Percentiles rank a stretch among this genome's conserved stretches.
Conservation (phyloP, 2,797 vertebrate genomes). For the Neoniphon sammara region DNA sequence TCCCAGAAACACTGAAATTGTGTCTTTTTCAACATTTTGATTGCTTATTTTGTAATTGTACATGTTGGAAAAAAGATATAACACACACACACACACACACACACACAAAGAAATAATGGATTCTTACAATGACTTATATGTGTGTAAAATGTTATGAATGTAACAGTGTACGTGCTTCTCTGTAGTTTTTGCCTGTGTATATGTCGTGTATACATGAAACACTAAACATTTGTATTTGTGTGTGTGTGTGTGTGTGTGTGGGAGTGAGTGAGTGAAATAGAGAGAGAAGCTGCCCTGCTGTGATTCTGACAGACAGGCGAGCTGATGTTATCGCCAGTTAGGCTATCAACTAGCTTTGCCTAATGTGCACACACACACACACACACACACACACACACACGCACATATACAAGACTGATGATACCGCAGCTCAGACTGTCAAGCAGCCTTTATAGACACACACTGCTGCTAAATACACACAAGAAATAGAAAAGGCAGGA, state of each 20-base stretch:
- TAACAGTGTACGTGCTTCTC: neutral
- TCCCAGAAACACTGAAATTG: no score
- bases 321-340: constrained; percentile 45
- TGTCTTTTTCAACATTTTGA: no score
- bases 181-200: constrained; percentile 3
- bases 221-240: constrained; percentile 7
- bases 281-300: neutral
- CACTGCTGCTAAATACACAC: constrained; percentile 32
- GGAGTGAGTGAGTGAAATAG: constrained; percentile 16
- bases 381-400: constrained; percentile 28
- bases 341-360: neutral
- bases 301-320: constrained; percentile 33
- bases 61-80: no score
- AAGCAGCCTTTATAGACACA: constrained; percentile 47
- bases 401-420: constrained; percentile 39
- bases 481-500: neutral
- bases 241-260: constrained; percentile 23
- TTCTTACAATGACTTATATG: constrained; percentile 28
- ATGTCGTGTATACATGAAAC: constrained; percentile 29
- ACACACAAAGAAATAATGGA: constrained; percentile 49
- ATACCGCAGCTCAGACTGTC: constrained; percentile 49
- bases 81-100: constrained; percentile 26
- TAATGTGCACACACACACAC: constrained; percentile 14
- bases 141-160: no score
- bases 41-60: no score